Conservation (phyloP, 1,140 invertebrate genomes). For the Oryctes rhinoceros region DNA sequence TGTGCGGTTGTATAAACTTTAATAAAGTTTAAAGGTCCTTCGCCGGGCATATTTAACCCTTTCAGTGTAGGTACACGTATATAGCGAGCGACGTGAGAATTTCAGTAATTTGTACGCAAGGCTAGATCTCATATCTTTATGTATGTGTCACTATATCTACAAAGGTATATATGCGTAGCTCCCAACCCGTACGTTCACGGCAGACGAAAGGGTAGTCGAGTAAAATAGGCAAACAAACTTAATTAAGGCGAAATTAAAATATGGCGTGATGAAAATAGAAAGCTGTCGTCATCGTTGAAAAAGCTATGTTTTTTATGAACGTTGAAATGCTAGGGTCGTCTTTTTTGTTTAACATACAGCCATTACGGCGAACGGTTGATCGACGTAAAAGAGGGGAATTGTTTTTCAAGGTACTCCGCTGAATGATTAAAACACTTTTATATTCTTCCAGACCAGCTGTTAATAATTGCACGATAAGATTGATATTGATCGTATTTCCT, state of each 20-base stretch:
- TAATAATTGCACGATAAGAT: too few species aligned
- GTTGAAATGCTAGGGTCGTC: too few species aligned
- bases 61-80: not conserved
- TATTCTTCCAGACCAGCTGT: too few species aligned
- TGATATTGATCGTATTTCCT: too few species aligned
- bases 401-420: too few species aligned
- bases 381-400: too few species aligned
- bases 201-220: not conserved
- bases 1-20: not conserved
- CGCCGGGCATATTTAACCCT: not conserved
- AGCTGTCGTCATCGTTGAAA: not conserved
- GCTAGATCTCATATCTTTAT: conserved; percentile 12
- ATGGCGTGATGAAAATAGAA: not conserved
- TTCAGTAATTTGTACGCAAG: conserved; percentile 10
- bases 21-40: not conserved
- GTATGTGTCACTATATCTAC: not conserved
- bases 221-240: not conserved
- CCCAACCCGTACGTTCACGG: not conserved
- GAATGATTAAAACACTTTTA: too few species aligned
- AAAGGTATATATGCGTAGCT: not conserved
- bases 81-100: not conserved
- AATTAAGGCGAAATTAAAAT: conserved; percentile 7
- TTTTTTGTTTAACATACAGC: too few species aligned
- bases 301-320: too few species aligned
- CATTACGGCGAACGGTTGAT: too few species aligned